Evolutionary conservation across 1,140 invertebrate genomes (phyloP).

Genomic region (Hypothenemus hampei): DNA sequence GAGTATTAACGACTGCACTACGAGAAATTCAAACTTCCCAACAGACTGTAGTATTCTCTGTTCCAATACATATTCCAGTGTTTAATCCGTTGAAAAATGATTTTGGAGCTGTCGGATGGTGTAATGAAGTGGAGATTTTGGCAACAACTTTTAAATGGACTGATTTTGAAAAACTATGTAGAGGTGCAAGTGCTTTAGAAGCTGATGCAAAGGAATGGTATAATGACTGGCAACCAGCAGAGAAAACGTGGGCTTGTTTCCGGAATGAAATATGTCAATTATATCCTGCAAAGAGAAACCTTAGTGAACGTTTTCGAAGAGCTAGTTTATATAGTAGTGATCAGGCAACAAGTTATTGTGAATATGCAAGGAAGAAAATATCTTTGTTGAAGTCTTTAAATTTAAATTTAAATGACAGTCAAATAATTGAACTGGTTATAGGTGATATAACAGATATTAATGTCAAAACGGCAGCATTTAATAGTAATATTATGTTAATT

Average conservation of each 20-base stretch:
- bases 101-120: not conserved
- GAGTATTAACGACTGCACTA: no score
- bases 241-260: not conserved
- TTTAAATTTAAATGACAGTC: conserved; percentile 1
- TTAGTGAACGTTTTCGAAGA: not conserved
- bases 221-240: not conserved
- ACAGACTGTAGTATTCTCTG: no score
- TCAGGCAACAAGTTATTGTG: conserved; percentile 4
- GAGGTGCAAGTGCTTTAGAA: not conserved
- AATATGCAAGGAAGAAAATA: conserved; percentile 17
- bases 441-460: conserved; percentile 5
- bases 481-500: conserved; percentile 3
- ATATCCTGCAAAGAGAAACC: conserved; percentile 5
- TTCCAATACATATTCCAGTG: no score
- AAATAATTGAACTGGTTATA: conserved; percentile 3
- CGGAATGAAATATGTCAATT: not conserved
- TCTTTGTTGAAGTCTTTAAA: conserved; percentile 3
- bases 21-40: no score
- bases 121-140: not conserved
- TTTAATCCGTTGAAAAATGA: not conserved
- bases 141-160: not conserved
- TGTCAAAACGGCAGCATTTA: conserved; percentile 10
- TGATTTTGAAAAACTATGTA: not conserved
- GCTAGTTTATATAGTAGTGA: not conserved
- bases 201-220: not conserved